These are phyloP conservation scores for Furnarius figulus DNA, from an alignment of 2,113 vertebrate genomes.

Conservation along the genomic window DNA sequence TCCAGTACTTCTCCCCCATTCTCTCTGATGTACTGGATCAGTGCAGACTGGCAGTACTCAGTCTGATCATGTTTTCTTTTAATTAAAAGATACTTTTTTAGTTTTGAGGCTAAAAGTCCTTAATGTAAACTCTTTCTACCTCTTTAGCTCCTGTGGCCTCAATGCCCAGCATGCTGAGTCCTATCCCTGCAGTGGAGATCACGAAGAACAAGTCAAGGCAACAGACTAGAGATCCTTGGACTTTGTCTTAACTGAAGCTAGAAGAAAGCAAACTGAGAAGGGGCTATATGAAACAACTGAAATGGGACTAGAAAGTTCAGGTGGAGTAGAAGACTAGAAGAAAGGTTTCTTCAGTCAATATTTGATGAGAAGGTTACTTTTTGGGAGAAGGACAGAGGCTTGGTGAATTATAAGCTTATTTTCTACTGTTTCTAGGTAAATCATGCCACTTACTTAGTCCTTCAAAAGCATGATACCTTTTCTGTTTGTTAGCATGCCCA, in stretches of 20 bases:
- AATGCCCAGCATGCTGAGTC: neutral
- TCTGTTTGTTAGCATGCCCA: neutral
- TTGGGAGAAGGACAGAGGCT: neutral
- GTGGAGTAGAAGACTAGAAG: neutral
- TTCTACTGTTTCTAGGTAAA: neutral
- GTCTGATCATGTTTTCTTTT: neutral
- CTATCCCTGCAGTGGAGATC: neutral
- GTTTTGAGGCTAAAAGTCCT: neutral
- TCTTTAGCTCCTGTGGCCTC: neutral
- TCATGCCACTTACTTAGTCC: neutral
- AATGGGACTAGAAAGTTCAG: neutral
- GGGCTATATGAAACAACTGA: neutral
- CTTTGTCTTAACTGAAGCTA: neutral
- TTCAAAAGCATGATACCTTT: neutral
- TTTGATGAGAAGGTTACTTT: neutral
- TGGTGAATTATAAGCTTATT: neutral
- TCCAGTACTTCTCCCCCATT: neutral
- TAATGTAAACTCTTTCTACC: neutral
- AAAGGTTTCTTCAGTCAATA: neutral
- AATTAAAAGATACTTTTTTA: neutral
- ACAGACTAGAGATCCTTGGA: neutral
- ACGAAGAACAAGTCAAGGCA: neutral
- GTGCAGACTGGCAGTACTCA: neutral
- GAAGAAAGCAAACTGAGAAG: neutral
- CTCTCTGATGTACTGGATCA: neutral